Percentiles rank a stretch among this genome's conserved stretches.
phyloP scores from a whole-genome alignment of 2,797 vertebrate species.

The Gouania willdenowi region DNA sequence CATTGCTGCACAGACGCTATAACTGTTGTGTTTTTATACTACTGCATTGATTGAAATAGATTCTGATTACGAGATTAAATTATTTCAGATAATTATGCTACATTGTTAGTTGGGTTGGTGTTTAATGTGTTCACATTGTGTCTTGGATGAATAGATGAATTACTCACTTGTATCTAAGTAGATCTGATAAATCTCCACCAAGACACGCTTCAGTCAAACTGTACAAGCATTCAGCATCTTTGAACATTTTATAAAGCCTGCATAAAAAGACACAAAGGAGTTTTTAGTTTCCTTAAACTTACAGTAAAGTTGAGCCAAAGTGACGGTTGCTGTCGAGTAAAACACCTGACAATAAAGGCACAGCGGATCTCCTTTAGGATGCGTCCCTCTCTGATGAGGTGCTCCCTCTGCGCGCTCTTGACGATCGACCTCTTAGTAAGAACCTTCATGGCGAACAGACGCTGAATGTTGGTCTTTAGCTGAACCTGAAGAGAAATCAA shows the following conservation, averaged over 20 bases:
- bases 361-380: slow-evolving; percentile 64
- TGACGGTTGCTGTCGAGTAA: not conserved
- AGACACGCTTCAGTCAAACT: slow-evolving; percentile 76
- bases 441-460: slow-evolving; percentile 66
- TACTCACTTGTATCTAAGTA: slow-evolving; percentile 72
- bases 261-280: slow-evolving; percentile 3
- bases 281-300: not conserved
- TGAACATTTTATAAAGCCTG: slow-evolving; percentile 71
- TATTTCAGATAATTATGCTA: too few relatives aligned
- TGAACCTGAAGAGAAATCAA: slow-evolving; percentile 61
- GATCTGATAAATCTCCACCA: slow-evolving; percentile 69
- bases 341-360: slow-evolving; percentile 74
- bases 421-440: slow-evolving; percentile 62
- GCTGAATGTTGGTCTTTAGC: slow-evolving; percentile 48
- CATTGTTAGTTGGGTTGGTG: too few relatives aligned
- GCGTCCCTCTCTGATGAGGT: slow-evolving; percentile 57
- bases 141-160: too few relatives aligned
- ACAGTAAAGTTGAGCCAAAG: too few relatives aligned
- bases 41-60: too few relatives aligned
- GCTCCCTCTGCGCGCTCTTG: slow-evolving; percentile 46
- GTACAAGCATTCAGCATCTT: slow-evolving; percentile 67
- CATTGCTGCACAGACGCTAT: too few relatives aligned
- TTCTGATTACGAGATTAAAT: too few relatives aligned
- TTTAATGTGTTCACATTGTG: too few relatives aligned
- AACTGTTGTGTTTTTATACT: too few relatives aligned